Evolutionary conservation across 2,113 vertebrate genomes (phyloP).

Genomic region (Empidonax alnorum): DNA sequence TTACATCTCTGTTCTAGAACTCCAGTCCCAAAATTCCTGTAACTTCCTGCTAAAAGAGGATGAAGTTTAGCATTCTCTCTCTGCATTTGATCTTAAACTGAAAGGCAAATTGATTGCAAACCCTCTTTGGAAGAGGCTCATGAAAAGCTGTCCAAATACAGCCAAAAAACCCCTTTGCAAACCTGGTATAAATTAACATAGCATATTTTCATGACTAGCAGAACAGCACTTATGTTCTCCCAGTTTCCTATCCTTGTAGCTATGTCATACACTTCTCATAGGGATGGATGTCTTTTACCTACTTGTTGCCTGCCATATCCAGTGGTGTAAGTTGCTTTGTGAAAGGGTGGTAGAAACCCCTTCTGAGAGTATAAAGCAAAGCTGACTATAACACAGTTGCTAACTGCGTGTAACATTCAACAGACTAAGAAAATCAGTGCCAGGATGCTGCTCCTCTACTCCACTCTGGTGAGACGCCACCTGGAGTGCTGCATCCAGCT

Average conservation of each 20-base stretch:
- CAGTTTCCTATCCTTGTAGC: background rate
- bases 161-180: background rate
- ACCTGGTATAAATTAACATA: background rate
- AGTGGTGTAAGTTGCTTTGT: background rate
- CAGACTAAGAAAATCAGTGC: background rate
- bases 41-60: slow-evolving; percentile 39
- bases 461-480: background rate
- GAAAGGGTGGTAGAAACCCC: background rate
- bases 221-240: background rate
- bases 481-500: background rate
- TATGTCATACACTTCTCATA: background rate
- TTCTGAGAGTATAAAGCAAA: background rate
- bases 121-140: slow-evolving; percentile 36
- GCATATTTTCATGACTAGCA: background rate
- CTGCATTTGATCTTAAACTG: slow-evolving; percentile 34
- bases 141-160: background rate
- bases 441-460: background rate
- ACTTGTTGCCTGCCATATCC: background rate
- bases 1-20: slow-evolving; percentile 16
- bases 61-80: slow-evolving; percentile 36
- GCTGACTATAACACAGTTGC: background rate
- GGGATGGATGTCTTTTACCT: background rate
- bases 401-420: background rate
- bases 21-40: slow-evolving; percentile 24
- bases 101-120: slow-evolving; percentile 47